phyloP scores from a whole-genome alignment of 2,113 vertebrate genomes.

The Corydoras sp. region DNA sequence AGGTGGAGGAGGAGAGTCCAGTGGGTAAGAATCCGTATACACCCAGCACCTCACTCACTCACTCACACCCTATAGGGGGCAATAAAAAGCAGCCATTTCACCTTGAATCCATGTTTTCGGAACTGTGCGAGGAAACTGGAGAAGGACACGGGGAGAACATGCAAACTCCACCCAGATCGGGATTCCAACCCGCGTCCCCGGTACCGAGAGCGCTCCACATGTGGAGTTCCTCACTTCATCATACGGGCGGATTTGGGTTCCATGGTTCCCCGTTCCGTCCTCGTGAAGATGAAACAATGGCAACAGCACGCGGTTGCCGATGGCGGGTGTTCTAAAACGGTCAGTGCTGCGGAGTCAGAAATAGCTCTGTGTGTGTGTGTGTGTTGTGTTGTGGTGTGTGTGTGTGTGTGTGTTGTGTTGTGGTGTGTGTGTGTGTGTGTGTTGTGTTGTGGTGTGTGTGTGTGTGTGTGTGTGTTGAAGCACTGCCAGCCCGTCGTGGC shows the following conservation, averaged over 20 bases:
- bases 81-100: no score
- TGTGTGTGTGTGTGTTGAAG: slow-evolving; percentile 15
- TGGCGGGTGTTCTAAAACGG: slow-evolving; percentile 18
- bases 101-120: no score
- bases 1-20: slow-evolving; percentile 57
- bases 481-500: slow-evolving; percentile 11
- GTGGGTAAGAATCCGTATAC: slow-evolving; percentile 65
- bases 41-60: no score
- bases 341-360: slow-evolving; percentile 51
- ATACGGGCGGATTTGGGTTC: neutral
- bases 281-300: neutral
- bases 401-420: slow-evolving; percentile 22
- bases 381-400: no score
- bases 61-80: no score
- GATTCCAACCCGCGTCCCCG: no score
- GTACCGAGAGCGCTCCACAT: no score
- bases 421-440: slow-evolving; percentile 19
- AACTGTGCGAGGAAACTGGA: no score
- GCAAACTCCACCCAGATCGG: no score
- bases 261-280: neutral
- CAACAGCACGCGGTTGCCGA: slow-evolving; percentile 36
- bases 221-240: neutral
- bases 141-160: no score
- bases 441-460: slow-evolving; percentile 6
- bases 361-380: slow-evolving; percentile 23